These are phyloP conservation scores for Galerucella pusilla DNA, from an alignment of 2,888 invertebrate genomes.

Conservation along the genomic window DNA sequence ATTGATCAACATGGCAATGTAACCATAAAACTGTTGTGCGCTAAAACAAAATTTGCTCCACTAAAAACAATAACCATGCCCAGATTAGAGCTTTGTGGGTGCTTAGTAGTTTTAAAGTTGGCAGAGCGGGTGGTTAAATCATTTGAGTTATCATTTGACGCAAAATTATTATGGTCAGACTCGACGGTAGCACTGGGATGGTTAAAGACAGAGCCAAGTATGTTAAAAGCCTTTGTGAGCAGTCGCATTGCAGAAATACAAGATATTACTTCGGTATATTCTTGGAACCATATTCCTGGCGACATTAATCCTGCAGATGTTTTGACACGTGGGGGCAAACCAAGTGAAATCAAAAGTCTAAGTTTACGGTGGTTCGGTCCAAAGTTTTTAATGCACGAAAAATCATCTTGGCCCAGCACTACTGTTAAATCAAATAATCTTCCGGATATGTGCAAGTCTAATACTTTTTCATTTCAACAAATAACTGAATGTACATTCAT, in stretches of 20 bases:
- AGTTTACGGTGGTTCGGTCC: constrained; percentile 4
- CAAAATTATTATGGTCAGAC: background rate
- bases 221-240: background rate
- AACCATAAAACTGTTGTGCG: constrained; percentile 38
- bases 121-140: too few relatives aligned
- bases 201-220: background rate
- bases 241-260: constrained; percentile 4
- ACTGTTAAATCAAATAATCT: constrained; percentile 1
- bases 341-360: too few relatives aligned
- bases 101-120: too few relatives aligned
- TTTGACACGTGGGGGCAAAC: too few relatives aligned
- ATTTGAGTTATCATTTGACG: background rate
- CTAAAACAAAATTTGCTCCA: constrained; percentile 37
- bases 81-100: too few relatives aligned
- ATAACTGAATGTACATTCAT: background rate
- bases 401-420: background rate
- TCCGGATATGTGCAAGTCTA: background rate
- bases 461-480: background rate
- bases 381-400: constrained; percentile 4
- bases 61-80: constrained; percentile 41
- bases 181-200: background rate
- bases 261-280: background rate
- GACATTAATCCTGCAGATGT: background rate
- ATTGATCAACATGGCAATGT: constrained; percentile 26
- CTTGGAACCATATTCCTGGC: background rate